A percentile compares a stretch with the other conserved stretches of the same genome.
Conservation (phyloP, 2,113 vertebrate species). For the Lagopus leucura region DNA sequence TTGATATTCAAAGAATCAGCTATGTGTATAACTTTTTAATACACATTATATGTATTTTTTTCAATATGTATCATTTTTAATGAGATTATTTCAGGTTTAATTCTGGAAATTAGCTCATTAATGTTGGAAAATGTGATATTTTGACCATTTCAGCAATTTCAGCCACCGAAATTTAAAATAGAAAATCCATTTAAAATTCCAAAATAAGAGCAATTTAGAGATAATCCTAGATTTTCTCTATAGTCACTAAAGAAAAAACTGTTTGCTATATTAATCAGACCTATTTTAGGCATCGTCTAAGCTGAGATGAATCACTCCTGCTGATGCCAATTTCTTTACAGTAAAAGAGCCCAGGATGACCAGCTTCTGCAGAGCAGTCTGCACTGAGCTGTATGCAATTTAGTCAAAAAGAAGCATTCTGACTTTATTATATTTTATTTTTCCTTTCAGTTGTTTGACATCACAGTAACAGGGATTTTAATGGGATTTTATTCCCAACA, state of each 20-base stretch:
- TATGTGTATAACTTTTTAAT: not conserved
- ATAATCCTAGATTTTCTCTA: not conserved
- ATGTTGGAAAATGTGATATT: fast-evolving
- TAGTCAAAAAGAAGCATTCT: not conserved
- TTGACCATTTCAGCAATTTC: not conserved
- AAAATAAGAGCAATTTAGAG: not conserved
- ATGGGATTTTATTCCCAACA: not conserved
- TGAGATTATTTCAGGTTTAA: not conserved
- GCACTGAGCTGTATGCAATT: not conserved
- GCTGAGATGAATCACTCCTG: not conserved
- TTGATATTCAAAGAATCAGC: not conserved
- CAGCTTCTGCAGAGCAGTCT: not conserved
- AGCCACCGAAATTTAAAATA: not conserved
- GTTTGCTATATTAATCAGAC: not conserved
- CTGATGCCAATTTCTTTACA: not conserved
- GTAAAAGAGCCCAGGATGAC: constrained; percentile 10
- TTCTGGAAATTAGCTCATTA: not conserved
- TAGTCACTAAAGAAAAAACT: not conserved
- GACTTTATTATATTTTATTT: not conserved
- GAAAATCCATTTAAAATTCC: not conserved
- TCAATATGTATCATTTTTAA: not conserved
- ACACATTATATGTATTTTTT: not conserved
- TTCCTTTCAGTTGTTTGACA: not conserved
- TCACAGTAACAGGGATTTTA: not conserved
- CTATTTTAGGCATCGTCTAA: not conserved